Base-by-base conservation (phyloP, 2,888 invertebrate species). In the Unio delphinus region DNA sequence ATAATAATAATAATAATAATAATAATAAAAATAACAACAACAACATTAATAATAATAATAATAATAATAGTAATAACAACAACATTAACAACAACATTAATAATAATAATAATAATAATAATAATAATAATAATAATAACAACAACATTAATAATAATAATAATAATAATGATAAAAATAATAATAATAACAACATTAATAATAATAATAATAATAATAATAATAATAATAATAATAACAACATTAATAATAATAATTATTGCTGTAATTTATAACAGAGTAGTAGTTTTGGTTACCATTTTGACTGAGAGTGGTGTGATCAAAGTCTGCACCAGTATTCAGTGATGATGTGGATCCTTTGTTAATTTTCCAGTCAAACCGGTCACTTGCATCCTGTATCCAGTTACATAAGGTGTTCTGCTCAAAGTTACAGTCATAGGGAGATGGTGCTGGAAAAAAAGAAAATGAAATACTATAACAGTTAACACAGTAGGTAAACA, bases 391-490 rank as follows among this genome's bases (percentile, higher is more conserved):
- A 56, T 85, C 84, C 66, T 84, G 83, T 3, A 70, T 76, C 84
- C 84, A 86, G 5, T 63, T 64, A 67, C 86, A 86, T 8, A 78
- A 55, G 18, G 64, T 77, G n/a, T 77, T 75, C 17, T 68, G 56
- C 69, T 86, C 86, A 80, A 86, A 86, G 71, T 72, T 81, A 67
- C 86, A 86, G 74, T 83, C 83, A 61, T 77, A 75, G 1, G 63
- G 65, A 8, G 79, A 73, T 18, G 80, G 76, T n/a, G 82, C 85
- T 86, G 73, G 73, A 18, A 72, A 75, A 56, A 62, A 59, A 65
- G 17, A 45, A 23, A 20, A 63, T 17, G 23, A 28, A 61, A 30
- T 26, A 61, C 23, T 23, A 23, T 23, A 23, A 23, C 8, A 8
- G 28, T 23, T 4, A 26, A 20, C 18, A 23, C 8, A 23, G 28